Base-by-base conservation (phyloP, 2,797 vertebrate species). In the Phylloscopus collybita region DNA sequence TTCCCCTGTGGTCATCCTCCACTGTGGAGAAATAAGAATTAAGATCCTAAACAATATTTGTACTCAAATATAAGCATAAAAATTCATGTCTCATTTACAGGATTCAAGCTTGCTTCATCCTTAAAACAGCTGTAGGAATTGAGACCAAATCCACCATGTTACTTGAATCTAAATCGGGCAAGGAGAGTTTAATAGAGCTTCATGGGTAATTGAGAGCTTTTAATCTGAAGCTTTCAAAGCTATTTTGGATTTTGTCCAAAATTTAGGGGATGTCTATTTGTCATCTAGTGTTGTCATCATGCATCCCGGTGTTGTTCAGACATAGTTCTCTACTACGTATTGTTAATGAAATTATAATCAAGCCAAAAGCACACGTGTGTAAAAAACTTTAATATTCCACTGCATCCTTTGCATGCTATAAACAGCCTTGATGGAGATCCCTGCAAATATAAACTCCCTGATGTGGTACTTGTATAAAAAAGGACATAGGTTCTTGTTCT, bases 261-360 rank as follows among this genome's bases (percentile, higher is more conserved):
- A 1, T 29, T n/a, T 38, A 61, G 23, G 10, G 14, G 1, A 16
- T 42, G 32, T 19, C 32, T 67, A 36, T 54, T 44, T 80, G 15
- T 73, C 4, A 64, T 11, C 23, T 42, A 11, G 26, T 44, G 29
- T 56, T 73, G 40, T 25, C 25, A 20, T 73, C 7, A 4, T 36
- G 47, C 34, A 47, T 45, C 38, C 38, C 15, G 7, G 8, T 50
- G 42, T 29, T 71, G 22, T 21, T 85, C 14, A 29, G 38, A 32
- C 4, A 5, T 0, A 20, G 54, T 38, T 74, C 49, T 47, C 36
- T 9, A 5, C 16, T 40, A 1, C 3, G 3, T 38, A 5, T 69
- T 72, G 32, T 49, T 36, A 44, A 54, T 70, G 25, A 10, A 49
- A 42, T 29, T 21, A 51, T 12, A 30, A 53, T 38, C 0, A 6